Percentiles rank a stretch among this genome's conserved stretches.
These are phyloP conservation scores for Drosophila santomea DNA, from an alignment of 1,140 invertebrate species.

Conservation along the genomic window DNA sequence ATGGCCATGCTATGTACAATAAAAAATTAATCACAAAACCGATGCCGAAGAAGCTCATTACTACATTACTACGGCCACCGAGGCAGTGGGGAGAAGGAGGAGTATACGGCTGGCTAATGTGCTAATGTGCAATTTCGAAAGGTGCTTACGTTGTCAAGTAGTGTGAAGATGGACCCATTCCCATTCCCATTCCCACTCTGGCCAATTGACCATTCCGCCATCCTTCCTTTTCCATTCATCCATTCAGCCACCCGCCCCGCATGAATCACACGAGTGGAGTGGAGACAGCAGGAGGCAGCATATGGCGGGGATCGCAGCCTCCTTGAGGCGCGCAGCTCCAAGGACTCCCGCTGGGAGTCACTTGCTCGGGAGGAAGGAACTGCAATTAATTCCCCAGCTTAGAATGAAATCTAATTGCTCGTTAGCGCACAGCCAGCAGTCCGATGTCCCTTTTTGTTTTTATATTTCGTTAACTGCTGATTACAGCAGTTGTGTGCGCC, in stretches of 20 bases:
- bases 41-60: slow-evolving; percentile 37
- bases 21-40: slow-evolving; percentile 76
- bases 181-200: slow-evolving; percentile 6
- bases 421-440: slow-evolving; percentile 76
- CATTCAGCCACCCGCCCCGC: slow-evolving; percentile 59
- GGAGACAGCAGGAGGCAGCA: slow-evolving; percentile 44
- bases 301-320: slow-evolving; percentile 53
- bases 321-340: slow-evolving; percentile 7
- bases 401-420: slow-evolving; percentile 85
- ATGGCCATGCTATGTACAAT: slow-evolving; percentile 29
- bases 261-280: slow-evolving; percentile 47
- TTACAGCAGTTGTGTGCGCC: slow-evolving; percentile 77
- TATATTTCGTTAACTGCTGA: slow-evolving; percentile 85
- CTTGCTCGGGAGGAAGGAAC: slow-evolving; percentile 37
- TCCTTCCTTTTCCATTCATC: slow-evolving; percentile 13
- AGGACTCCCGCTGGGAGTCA: slow-evolving; percentile 37
- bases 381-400: slow-evolving; percentile 82
- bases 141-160: slow-evolving; percentile 84
- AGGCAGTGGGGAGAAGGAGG: not conserved
- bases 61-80: not conserved
- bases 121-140: slow-evolving; percentile 80
- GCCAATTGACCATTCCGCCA: slow-evolving; percentile 56
- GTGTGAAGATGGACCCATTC: slow-evolving; percentile 72
- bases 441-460: slow-evolving; percentile 68
- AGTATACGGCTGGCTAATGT: slow-evolving; percentile 54